Evolutionary conservation across 2,113 vertebrate species (phyloP), one percentile per base, ranked within the genome.

Genomic region (Myrmophylax atrothorax): DNA sequence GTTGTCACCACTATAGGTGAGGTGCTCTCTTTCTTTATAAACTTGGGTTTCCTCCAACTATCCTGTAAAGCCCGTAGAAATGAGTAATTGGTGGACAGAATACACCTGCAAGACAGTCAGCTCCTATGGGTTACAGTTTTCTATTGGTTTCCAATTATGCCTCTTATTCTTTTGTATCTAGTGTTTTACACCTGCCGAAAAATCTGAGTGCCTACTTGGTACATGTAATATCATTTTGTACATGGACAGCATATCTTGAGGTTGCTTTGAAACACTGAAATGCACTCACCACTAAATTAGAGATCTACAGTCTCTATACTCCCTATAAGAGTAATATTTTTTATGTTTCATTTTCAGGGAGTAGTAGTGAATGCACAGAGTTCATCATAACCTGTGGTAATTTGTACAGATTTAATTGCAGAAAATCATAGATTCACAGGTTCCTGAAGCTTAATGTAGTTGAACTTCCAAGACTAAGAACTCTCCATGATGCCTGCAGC

Each of bases 1-100:
- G 99, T 99, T 6, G 97, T 99, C 96, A 99, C 99, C 67, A 99
- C 99, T 59, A 99, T 99, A 97, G 99, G 99, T 98, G 97, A 98
- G 96, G 62, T 73, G 75, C 20, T 77, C 8, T 63, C 31, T 82
- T 85, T 74, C 19, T 49, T 93, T 90, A 73, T 62, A 64, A 87
- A 50, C 13, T 18, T 42, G 2, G 13, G 11, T 18, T 83, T 92
- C 35, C 20, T 77, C 44, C 78, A 87, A 4, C 38, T 77, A 22
- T 84, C 35, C 66, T 76, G 7, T 74, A 87, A 90, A 87, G 15
- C 25, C 8, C 33, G 26, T 50, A 38, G 59, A 76, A 91, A 79
- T 46, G 7, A 66, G 23, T 56, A 33, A 29, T 5, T 83, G 31
- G 16, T 62, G 22, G 44, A 75, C 69, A 70, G 52, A 95, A 70